These are phyloP conservation scores for Microplitis manilae DNA, from an alignment of 2,888 invertebrate species.

Conservation along the genomic window DNA sequence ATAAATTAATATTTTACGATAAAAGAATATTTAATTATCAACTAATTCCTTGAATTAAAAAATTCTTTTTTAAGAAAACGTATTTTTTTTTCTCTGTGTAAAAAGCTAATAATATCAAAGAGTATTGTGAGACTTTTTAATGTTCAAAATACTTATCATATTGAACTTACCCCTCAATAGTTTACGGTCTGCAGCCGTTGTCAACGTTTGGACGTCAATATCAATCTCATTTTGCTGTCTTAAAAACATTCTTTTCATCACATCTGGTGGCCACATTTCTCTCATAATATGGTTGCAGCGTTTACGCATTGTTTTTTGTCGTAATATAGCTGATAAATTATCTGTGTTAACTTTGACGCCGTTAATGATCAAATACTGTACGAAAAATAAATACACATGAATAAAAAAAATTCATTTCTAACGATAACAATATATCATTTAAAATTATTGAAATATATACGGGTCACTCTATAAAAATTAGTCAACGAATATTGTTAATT, in stretches of 20 bases:
- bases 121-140: neutral
- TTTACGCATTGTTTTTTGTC: neutral
- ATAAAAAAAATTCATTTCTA: too few species aligned
- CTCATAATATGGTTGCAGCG: neutral
- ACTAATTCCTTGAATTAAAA: too few species aligned
- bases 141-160: neutral
- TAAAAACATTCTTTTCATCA: neutral
- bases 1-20: too few species aligned
- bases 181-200: neutral
- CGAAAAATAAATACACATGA: too few species aligned
- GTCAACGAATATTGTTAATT: too few species aligned
- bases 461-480: too few species aligned
- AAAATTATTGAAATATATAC: too few species aligned
- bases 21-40: too few species aligned
- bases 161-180: neutral
- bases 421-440: too few species aligned
- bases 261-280: constrained; percentile 1
- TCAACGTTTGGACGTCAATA: neutral
- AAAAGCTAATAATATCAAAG: neutral
- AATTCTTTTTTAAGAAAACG: too few species aligned
- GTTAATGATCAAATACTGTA: neutral
- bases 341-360: neutral
- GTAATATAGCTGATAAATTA: neutral
- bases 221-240: neutral
- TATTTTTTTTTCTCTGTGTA: too few species aligned